These are phyloP conservation scores for Cosmorhoe ocellata DNA, from an alignment of 2,888 invertebrate genomes.

Conservation along the genomic window DNA sequence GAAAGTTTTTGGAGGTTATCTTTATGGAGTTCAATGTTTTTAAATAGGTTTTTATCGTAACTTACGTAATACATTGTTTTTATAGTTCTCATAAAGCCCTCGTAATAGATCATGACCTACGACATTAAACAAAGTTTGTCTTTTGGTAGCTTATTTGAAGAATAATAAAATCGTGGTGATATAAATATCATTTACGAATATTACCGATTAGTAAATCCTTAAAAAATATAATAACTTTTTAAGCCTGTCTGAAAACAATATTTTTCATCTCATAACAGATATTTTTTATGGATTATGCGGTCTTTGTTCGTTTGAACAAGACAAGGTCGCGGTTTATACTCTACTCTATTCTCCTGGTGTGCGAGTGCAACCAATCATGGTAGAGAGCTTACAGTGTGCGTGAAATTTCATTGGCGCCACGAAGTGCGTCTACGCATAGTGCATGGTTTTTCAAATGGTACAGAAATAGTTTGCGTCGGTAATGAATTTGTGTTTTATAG, in stretches of 20 bases:
- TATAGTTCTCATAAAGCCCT: too few relatives aligned
- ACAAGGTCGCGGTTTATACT: constrained; percentile 10
- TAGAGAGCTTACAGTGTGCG: constrained; percentile 3
- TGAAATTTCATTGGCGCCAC: constrained; percentile 12
- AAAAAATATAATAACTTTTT: too few relatives aligned
- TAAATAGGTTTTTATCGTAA: too few relatives aligned
- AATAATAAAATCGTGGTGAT: too few relatives aligned
- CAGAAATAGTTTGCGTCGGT: constrained; percentile 23
- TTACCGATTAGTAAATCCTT: too few relatives aligned
- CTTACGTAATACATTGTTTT: too few relatives aligned
- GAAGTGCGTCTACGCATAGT: constrained; percentile 30
- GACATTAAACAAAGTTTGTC: too few relatives aligned
- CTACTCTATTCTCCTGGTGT: neutral
- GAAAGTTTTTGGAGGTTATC: constrained; percentile 24
- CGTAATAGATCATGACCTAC: too few relatives aligned
- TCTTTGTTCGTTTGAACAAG: constrained; percentile 1
- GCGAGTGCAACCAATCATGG: constrained; percentile 6
- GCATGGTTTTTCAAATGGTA: constrained; percentile 30
- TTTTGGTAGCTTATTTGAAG: too few relatives aligned
- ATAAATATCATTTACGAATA: too few relatives aligned
- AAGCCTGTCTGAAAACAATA: too few relatives aligned
- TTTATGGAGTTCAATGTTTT: neutral
- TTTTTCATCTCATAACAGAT: neutral
- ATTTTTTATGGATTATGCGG: neutral
- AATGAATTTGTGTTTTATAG: constrained; percentile 6